A percentile compares a stretch with the other conserved stretches of the same genome.
Evolutionary conservation across 2,888 invertebrate species (phyloP).

Genomic region (Lottia scabra): DNA sequence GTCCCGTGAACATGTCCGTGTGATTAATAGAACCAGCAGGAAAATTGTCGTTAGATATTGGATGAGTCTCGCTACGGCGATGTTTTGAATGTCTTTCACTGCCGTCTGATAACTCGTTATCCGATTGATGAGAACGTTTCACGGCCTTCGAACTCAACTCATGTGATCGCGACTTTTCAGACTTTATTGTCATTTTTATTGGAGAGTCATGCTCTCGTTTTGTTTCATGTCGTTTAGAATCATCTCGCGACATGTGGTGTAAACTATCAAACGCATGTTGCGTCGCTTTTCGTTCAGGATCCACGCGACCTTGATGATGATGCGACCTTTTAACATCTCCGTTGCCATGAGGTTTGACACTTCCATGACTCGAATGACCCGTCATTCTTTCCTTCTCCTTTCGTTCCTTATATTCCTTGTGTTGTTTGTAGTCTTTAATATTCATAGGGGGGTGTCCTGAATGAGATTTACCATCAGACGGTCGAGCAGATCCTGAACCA

Average conservation of each 20-base stretch:
- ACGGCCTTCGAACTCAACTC: slow-evolving; percentile 2
- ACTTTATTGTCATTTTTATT: slow-evolving; percentile 49
- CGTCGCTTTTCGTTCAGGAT: slow-evolving; percentile 21
- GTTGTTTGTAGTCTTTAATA: slow-evolving; percentile 25
- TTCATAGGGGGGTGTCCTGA: slow-evolving; percentile 9
- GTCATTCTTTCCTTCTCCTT: slow-evolving; percentile 5
- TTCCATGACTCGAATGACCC: slow-evolving; percentile 10
- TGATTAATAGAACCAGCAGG: neutral
- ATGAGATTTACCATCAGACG: neutral
- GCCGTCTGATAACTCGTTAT: slow-evolving; percentile 6
- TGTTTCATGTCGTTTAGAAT: slow-evolving; percentile 2
- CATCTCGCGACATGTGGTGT: slow-evolving; percentile 7
- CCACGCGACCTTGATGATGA: slow-evolving; percentile 14
- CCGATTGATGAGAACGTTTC: slow-evolving; percentile 13
- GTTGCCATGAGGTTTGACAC: slow-evolving; percentile 13
- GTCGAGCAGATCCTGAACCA: neutral
- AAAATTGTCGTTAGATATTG: neutral
- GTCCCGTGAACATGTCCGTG: slow-evolving; percentile 9
- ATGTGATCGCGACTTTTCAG: slow-evolving; percentile 16
- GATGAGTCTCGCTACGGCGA: slow-evolving; percentile 16
- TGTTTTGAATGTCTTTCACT: slow-evolving; percentile 19
- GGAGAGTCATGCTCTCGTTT: slow-evolving; percentile 33
- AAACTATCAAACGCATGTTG: slow-evolving; percentile 9
- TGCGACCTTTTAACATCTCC: slow-evolving; percentile 16
- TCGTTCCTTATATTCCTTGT: slow-evolving; percentile 19